Conservation (phyloP, 30 jellyfish, hydroid and myxozoan genomes). For the Hydractinia symbiolongicarpus region DNA sequence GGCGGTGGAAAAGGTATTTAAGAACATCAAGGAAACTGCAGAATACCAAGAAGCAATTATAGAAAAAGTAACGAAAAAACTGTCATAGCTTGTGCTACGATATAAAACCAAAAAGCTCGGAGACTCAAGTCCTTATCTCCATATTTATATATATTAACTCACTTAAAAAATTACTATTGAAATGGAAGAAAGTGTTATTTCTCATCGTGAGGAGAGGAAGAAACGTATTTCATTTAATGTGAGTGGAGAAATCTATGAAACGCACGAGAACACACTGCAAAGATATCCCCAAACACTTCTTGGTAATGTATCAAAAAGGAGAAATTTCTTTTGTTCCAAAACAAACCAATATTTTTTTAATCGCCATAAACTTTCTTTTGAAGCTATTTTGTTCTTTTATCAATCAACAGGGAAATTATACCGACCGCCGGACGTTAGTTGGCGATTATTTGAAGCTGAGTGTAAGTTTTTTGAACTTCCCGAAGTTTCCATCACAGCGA, state of each 20-base stretch:
- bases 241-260: slow-evolving; percentile 74
- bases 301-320: slow-evolving; percentile 48
- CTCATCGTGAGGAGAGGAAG: too few relatives aligned
- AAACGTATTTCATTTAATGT: slow-evolving; percentile 43
- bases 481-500: slow-evolving; percentile 19
- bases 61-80: too few relatives aligned
- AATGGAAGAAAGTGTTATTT: too few relatives aligned
- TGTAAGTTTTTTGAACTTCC: slow-evolving; percentile 68
- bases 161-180: too few relatives aligned
- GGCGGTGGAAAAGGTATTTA: too few relatives aligned
- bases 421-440: slow-evolving; percentile 55
- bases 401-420: slow-evolving; percentile 69
- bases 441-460: slow-evolving; percentile 64
- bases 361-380: slow-evolving; percentile 69
- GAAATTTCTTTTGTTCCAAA: neutral
- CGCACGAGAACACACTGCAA: slow-evolving; percentile 55
- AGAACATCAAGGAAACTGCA: too few relatives aligned
- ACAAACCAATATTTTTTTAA: slow-evolving; percentile 53
- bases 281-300: slow-evolving; percentile 66
- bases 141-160: too few relatives aligned
- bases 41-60: too few relatives aligned
- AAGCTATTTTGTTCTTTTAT: slow-evolving; percentile 71
- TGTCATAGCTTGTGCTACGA: too few relatives aligned
- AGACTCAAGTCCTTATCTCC: too few relatives aligned
- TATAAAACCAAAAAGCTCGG: too few relatives aligned